Evolutionary conservation across 2,888 invertebrate species (phyloP), one percentile per base, ranked within the genome.

Genomic region (Timema cristinae): DNA sequence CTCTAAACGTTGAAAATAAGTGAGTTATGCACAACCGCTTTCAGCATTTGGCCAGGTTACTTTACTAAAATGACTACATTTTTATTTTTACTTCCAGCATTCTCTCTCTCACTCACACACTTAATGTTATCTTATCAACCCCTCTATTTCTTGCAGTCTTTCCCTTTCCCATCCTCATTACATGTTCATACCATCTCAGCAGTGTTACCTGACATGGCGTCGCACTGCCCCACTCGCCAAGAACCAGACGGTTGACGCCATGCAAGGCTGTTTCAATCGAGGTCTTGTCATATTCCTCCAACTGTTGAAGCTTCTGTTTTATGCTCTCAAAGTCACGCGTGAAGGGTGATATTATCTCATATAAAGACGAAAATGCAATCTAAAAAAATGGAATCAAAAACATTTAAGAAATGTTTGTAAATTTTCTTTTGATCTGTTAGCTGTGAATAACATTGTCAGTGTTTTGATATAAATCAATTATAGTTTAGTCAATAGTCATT

Each of bases 211-310:
- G 96, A 77, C 93, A 92, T 9, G 92, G 90, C 68, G 92, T 93
- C 76, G 92, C 90, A 74, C 90, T 90, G 7, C 96, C 96, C 97
- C 97, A 98, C 81, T 95, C 94, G 70, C 90, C 90, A 52, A 92
- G 85, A 52, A 97, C 88, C 69, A 94, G 84, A 78, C 90, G 90
- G 78, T 90, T 92, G 1, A 94, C 90, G 32, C 92, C 93, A 78
- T 89, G 88, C 5, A 97, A 84, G 67, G 93, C 93, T 7, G 88
- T 87, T 79, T 93, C 91, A 73, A 96, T 86, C 78, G 91, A 92
- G 0, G 96, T 93, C 81, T 94, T 94, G 80, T 97, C 97, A 78
- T 90, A 91, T 78, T 93, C 91, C 75, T 94, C 93, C 8, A 95
- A 84, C 73, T 88, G 89, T 74, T 89, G 88, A 2, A 97, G 82